Base-by-base conservation (phyloP, 2,797 vertebrate genomes). In the Anguilla pacifica region DNA sequence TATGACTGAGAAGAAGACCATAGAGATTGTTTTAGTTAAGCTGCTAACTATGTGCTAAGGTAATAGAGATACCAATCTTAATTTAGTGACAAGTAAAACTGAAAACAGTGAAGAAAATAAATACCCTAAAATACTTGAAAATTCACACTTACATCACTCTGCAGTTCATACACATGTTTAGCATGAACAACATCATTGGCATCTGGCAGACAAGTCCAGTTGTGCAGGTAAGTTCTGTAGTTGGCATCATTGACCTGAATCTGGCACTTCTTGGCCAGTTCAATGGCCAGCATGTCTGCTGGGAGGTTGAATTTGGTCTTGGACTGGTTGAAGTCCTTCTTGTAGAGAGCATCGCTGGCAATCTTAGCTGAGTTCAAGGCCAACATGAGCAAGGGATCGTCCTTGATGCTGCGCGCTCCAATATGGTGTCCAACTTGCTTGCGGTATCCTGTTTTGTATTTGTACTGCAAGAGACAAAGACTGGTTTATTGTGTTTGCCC, bases 301-400 rank as follows among this genome's bases (percentile, higher is more conserved):
- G 98, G 98, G 39, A 97, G 96, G 86, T 96, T 86, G 88, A 95
- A 99, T 91, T 94, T 99, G 53, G 98, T 99, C 92, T 98, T 99
- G 93, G 96, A 97, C 89, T 97, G 96, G 85, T 99, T 97, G 94
- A 98, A 99, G 88, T 97, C 96, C n/a, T 97, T 98, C 92, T 97
- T 97, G 89, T 98, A 98, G 55, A 98, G 96, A n/a, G 90, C 94
- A 81, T 99, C 97, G 85, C 98, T 99, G 92, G 98, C 97, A 81
- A 99, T 99, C 95, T 95, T 99, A 84, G 97, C 98, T 70, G 98
- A 97, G 91, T 99, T 98, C 94, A 99, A 95, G 46, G 97, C 98
- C 94, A 98, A 93, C 92, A 99, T 43, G 85, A 99, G 93, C 88
- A 99, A 97, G 25, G 98, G 98, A 83, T 99, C 98, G 70, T 99